Evolutionary conservation across 2,888 invertebrate genomes (phyloP), one percentile per base, ranked within the genome.

Genomic region (Tigriopus californicus): DNA sequence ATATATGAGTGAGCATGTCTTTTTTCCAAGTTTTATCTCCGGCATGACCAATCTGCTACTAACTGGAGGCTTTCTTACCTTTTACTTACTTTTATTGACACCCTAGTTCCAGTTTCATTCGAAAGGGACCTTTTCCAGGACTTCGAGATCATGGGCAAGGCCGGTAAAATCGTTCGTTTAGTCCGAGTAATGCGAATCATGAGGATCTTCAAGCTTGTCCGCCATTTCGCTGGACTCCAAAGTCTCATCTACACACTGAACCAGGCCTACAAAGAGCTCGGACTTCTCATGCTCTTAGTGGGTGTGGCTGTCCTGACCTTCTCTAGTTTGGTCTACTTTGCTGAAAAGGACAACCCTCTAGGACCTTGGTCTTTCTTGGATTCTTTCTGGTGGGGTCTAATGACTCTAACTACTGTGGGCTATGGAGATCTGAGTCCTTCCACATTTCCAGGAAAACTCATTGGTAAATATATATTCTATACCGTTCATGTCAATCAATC

Each of bases 341-440:
- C 57, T 4, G 57, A 57, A 41, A 57, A 57, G 46, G 57, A 57
- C 25, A 57, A 57, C 22, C 57, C 57, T 46, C 10, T 20, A 11
- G 57, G 57, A 22, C 20, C 57, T 15, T 57, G 57, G 57, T 57
- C 57, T 4, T 57, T 57, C 22, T 25, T 57, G 13, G 57, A 57
- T 24, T 57, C 57, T 10, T 57, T 57, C 46, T 57, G 57, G 57
- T 57, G 57, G 57, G 57, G 57, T 12, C 22, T 57, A 1, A 57
- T 57, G 57, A 57, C 57, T 13, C 25, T 57, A 10, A 57, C 57
- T 12, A 57, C 57, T 24, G 57, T 57, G 42, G 57, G 57, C 10
- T 57, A 57, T 24, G 57, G 57, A 46, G 57, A 57, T n/a, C 8
- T 57, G 11, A 41, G 41, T 20, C 57, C 57, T 11, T 57, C 57